Conservation (phyloP, 2,113 vertebrate genomes). For the Mugil cephalus region DNA sequence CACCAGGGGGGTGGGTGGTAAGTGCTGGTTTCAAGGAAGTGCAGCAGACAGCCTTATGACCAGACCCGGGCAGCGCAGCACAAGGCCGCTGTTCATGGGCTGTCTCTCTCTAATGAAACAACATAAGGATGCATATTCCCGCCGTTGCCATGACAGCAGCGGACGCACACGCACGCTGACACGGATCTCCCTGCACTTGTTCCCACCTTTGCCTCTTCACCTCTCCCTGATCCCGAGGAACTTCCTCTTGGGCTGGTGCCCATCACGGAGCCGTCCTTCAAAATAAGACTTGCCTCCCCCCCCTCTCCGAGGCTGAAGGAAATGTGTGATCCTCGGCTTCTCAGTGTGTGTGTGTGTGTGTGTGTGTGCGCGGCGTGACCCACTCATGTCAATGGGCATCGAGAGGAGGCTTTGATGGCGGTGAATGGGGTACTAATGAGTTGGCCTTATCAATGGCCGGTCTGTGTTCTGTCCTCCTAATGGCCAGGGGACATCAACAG, state of each 20-base stretch:
- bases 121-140: not conserved
- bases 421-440: slow-evolving; percentile 80
- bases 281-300: not conserved
- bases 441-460: slow-evolving; percentile 72
- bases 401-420: slow-evolving; percentile 71
- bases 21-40: slow-evolving; percentile 25
- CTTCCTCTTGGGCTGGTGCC: not conserved
- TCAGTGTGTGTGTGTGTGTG: slow-evolving; percentile 34
- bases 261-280: not conserved
- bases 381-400: slow-evolving; percentile 53
- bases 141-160: not conserved
- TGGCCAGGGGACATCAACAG: slow-evolving; percentile 55
- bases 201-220: not conserved
- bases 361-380: slow-evolving; percentile 17
- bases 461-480: slow-evolving; percentile 74
- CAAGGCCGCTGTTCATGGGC: slow-evolving; percentile 10
- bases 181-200: not conserved
- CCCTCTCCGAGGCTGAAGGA: slow-evolving; percentile 16
- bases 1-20: not conserved
- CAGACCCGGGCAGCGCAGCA: slow-evolving; percentile 27
- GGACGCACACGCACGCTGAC: too few relatives aligned
- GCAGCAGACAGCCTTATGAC: slow-evolving; percentile 26
- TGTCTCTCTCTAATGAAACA: slow-evolving; percentile 10
- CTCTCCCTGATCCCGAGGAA: not conserved
- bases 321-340: slow-evolving; percentile 36